Conservation (phyloP, 2,797 vertebrate species). For the Muraenolepis orangiensis region DNA sequence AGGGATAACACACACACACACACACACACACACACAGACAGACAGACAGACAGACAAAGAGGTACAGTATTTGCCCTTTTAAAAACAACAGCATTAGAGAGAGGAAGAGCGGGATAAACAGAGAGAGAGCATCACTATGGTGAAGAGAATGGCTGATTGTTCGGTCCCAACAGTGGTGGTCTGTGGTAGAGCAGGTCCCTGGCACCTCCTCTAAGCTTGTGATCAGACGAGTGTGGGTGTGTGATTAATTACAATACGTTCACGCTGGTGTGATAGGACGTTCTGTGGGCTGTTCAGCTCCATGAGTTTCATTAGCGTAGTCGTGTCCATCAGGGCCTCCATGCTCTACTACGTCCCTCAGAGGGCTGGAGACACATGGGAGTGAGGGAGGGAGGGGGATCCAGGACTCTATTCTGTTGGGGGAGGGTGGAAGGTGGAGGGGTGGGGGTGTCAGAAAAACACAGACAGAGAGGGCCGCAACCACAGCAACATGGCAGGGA, state of each 20-base stretch:
- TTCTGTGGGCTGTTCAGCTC: too few relatives aligned
- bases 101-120: constrained; percentile 23
- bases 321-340: too few relatives aligned
- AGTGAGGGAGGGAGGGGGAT: constrained; percentile 25
- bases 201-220: constrained; percentile 62
- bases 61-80: too few relatives aligned
- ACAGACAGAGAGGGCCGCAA: constrained; percentile 42
- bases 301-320: too few relatives aligned
- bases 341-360: too few relatives aligned
- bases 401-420: constrained; percentile 30
- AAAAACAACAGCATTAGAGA: constrained; percentile 17
- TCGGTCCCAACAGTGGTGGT: constrained; percentile 70
- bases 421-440: too few relatives aligned
- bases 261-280: too few relatives aligned
- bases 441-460: constrained; percentile 23
- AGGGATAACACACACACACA: not conserved
- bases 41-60: not conserved
- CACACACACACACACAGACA: not conserved
- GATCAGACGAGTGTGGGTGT: too few relatives aligned
- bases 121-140: constrained; percentile 14
- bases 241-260: too few relatives aligned
- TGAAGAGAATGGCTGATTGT: constrained; percentile 65
- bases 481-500: constrained; percentile 63
- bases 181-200: constrained; percentile 70
- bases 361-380: too few relatives aligned